phyloP scores from a whole-genome alignment of 2,797 vertebrate genomes.

The Parotocinclus haroldoi region DNA sequence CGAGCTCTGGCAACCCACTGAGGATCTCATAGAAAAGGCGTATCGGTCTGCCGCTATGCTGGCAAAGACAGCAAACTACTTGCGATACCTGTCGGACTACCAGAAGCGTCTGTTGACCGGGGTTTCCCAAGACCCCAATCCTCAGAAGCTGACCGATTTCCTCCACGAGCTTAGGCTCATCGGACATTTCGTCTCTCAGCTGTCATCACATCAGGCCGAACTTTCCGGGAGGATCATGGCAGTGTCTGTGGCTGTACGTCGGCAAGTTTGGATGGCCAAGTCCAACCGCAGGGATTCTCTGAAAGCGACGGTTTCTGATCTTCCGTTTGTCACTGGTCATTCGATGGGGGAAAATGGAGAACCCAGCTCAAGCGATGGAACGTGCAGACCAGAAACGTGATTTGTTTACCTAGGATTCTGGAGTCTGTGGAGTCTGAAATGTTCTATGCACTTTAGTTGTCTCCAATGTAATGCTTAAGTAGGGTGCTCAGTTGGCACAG shows the following conservation, averaged over 20 bases:
- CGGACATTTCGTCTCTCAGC: constrained; percentile 44
- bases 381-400: constrained; percentile 36
- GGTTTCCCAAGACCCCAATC: constrained; percentile 38
- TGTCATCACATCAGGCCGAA: constrained; percentile 55
- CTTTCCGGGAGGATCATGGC: constrained; percentile 54
- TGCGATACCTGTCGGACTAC: constrained; percentile 53
- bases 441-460: no score
- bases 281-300: constrained; percentile 49
- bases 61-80: constrained; percentile 51
- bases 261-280: constrained; percentile 56
- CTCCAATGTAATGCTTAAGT: no score
- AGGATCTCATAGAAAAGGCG: constrained; percentile 47
- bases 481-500: no score
- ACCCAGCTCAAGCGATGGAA: constrained; percentile 23
- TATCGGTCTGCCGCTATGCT: constrained; percentile 55
- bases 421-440: no score
- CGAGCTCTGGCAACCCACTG: constrained; percentile 42
- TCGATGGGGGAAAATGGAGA: constrained; percentile 34
- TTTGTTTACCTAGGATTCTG: neutral
- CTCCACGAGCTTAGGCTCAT: constrained; percentile 51
- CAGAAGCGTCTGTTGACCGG: constrained; percentile 47
- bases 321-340: constrained; percentile 47
- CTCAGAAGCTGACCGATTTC: constrained; percentile 30
- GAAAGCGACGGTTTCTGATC: constrained; percentile 52
- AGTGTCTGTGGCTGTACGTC: constrained; percentile 48